phyloP scores from a whole-genome alignment of 1,140 invertebrate genomes.

The Atta cephalotes region DNA sequence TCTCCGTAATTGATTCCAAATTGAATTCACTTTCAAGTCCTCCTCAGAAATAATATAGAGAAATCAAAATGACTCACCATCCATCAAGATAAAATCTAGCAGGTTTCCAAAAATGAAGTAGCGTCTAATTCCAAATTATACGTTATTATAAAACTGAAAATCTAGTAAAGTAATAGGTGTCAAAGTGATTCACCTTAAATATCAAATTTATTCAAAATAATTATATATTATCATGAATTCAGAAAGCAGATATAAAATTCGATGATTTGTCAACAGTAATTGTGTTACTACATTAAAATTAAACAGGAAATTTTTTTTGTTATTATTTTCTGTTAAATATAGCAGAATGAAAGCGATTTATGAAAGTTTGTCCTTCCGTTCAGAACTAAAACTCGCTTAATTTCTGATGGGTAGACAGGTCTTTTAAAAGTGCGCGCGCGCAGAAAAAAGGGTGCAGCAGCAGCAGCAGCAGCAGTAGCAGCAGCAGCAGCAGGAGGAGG shows the following conservation, averaged over 20 bases:
- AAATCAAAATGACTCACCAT: too few relatives aligned
- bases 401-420: not conserved
- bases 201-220: too few relatives aligned
- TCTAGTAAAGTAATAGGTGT: too few relatives aligned
- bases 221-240: not conserved
- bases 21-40: too few relatives aligned
- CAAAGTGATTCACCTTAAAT: too few relatives aligned
- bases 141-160: too few relatives aligned
- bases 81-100: too few relatives aligned
- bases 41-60: too few relatives aligned
- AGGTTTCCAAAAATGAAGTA: too few relatives aligned
- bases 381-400: not conserved
- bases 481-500: not conserved
- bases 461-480: not conserved
- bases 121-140: too few relatives aligned
- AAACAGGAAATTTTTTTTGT: not conserved
- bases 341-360: not conserved
- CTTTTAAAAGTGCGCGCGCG: constrained; percentile 51
- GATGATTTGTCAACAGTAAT: not conserved
- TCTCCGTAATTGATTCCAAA: too few relatives aligned
- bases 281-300: not conserved
- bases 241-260: not conserved
- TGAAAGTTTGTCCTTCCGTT: not conserved
- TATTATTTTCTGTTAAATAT: not conserved
- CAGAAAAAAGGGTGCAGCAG: constrained; percentile 31